These are phyloP conservation scores for Rhynchonema sp. DNA, from an alignment of 2,888 invertebrate genomes.

Conservation along the genomic window DNA sequence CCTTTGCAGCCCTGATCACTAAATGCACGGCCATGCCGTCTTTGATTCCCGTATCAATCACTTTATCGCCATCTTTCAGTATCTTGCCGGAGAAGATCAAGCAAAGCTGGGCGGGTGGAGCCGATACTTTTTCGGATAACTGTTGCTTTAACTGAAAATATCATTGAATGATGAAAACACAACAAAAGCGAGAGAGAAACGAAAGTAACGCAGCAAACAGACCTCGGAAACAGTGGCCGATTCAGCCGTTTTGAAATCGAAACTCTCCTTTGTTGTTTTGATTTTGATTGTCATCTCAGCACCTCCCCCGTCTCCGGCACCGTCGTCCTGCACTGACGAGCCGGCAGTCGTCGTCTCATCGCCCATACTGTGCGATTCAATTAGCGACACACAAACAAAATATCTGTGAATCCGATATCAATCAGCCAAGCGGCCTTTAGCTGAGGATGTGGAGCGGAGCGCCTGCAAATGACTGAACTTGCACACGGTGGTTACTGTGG, in stretches of 20 bases:
- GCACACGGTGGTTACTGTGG: too few relatives aligned
- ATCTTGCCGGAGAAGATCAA: conserved; percentile 96
- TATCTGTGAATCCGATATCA: too few relatives aligned
- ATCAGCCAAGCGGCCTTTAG: too few relatives aligned
- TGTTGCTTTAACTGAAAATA: conserved; percentile 21
- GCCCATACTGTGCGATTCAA: too few relatives aligned
- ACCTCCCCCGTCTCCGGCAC: neutral
- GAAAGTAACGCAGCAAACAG: neutral
- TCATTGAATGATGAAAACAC: too few relatives aligned
- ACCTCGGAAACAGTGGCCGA: neutral
- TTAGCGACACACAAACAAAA: too few relatives aligned
- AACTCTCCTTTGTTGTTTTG: conserved; percentile 6
- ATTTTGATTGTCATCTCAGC: conserved; percentile 5
- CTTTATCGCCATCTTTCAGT: conserved; percentile 75
- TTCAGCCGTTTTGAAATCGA: neutral
- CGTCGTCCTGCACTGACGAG: too few relatives aligned
- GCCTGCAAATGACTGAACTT: too few relatives aligned
- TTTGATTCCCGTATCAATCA: conserved; percentile 60
- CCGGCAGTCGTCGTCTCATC: too few relatives aligned
- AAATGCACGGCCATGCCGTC: conserved; percentile 87
- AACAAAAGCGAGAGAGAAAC: too few relatives aligned
- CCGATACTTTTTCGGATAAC: conserved; percentile 13
- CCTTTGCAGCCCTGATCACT: conserved; percentile 42
- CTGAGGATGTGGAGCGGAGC: too few relatives aligned
- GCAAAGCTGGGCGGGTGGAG: conserved; percentile 55